A percentile compares a stretch with the other conserved stretches of the same genome.
These are phyloP conservation scores for Phocoena phocoena DNA, from an alignment of 2,113 vertebrate genomes.

Conservation along the genomic window DNA sequence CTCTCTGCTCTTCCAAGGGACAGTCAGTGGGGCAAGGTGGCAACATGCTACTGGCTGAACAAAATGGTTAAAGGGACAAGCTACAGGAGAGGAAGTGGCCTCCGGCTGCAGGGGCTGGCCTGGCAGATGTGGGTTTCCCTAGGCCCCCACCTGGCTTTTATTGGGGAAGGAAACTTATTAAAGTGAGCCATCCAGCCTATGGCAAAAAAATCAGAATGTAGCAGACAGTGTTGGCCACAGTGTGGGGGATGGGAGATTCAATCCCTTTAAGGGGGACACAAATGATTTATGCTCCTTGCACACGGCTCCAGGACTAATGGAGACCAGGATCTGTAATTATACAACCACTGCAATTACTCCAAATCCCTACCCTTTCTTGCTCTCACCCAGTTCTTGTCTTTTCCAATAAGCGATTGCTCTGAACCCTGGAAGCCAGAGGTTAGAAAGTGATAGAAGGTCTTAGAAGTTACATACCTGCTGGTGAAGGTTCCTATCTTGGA, in stretches of 20 bases:
- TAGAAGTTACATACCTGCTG: background rate
- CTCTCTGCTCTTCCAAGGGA: background rate
- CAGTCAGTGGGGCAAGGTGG: background rate
- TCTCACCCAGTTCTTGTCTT: conserved; percentile 7
- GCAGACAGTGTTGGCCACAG: background rate
- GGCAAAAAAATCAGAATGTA: background rate
- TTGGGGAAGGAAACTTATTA: conserved; percentile 38
- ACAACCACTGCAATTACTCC: conserved; percentile 14
- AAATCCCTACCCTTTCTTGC: conserved; percentile 20
- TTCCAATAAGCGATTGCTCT: background rate
- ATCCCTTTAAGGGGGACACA: background rate
- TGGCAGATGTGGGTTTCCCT: conserved; percentile 47
- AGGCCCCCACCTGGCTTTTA: conserved; percentile 63
- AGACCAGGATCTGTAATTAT: background rate
- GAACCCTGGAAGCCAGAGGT: conserved; percentile 13
- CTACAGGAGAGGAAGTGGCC: background rate
- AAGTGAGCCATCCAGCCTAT: conserved; percentile 18
- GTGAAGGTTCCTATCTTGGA: background rate
- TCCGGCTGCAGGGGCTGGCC: background rate
- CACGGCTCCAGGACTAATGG: background rate
- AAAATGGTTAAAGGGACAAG: background rate
- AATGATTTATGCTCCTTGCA: conserved; percentile 29
- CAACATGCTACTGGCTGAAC: background rate
- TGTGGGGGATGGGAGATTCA: rapidly evolving
- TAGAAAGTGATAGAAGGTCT: background rate